Evolutionary conservation across 2,888 invertebrate species (phyloP), one percentile per base, ranked within the genome.

Genomic region (Orchestes rusci): DNA sequence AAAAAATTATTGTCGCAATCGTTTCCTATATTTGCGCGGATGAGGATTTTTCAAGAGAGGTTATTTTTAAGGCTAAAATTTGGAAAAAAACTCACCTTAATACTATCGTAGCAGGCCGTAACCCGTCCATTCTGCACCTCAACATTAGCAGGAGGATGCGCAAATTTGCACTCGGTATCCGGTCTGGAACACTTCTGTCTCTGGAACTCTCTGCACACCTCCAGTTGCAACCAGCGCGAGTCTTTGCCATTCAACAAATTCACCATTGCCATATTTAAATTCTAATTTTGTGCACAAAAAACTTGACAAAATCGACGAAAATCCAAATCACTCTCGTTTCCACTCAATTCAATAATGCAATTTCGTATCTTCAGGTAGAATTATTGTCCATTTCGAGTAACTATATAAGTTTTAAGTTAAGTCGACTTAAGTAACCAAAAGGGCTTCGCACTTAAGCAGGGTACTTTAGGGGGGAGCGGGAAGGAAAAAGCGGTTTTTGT

Each of bases 91-190:
- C 57, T 79, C 76, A 99, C 99, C 95, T 99, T 99, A 76, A 99
- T 97, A 76, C 95, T 96, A 79, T 99, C 99, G 82, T 97, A 99
- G 80, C 99, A 99, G 65, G 99, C 99, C 65, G 96, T 97, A 68
- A 99, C 99, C 67, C 96, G 83, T 70, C 99, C 99, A 75, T 97
- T 99, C 79, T 97, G 97, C 67, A 99, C 95, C 76, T 99, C 99
- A 65, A 99, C 97, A 73, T 97, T 96, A 64, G 93, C 87, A 58
- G 97, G 96, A 54, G 99, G 99, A 79, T 99, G 99, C 59, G 99
- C 97, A 73, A 97, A 99, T 80, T 99, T 99, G 84, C 99, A 99
- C 76, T 99, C 97, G 70, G 93, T 91, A 76, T 99, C 97, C 56
- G 94, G 89, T 69, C 99, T 84, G 66, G 95, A 91, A 76, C 99